Conservation (phyloP, 1,140 invertebrate genomes). For the Zaprionus camerounensis region DNA sequence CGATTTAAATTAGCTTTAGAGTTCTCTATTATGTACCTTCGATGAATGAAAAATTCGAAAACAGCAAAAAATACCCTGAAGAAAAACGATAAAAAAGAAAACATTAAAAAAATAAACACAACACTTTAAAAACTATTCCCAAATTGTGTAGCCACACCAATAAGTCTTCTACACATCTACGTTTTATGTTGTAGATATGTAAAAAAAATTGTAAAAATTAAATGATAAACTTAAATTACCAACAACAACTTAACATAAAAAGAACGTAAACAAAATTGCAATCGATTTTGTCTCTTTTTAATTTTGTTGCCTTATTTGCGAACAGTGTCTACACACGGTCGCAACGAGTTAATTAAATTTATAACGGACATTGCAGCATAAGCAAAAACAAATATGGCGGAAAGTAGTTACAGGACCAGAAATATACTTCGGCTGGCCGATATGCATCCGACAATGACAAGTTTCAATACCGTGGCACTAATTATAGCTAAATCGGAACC, state of each 20-base stretch:
- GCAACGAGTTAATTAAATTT: not conserved
- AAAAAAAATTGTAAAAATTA: slow-evolving; percentile 73
- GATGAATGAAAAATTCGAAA: slow-evolving; percentile 30
- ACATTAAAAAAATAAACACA: slow-evolving; percentile 19
- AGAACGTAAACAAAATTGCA: slow-evolving; percentile 32
- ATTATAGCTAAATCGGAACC: slow-evolving; percentile 70
- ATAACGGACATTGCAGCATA: slow-evolving; percentile 1
- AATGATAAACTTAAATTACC: slow-evolving; percentile 33
- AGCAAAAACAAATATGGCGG: slow-evolving; percentile 8
- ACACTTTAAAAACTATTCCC: slow-evolving; percentile 25
- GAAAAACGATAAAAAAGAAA: slow-evolving; percentile 12
- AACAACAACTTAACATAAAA: slow-evolving; percentile 45
- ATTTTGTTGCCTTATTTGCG: not conserved
- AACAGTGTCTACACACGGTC: slow-evolving; percentile 6
- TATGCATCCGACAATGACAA: slow-evolving; percentile 62
- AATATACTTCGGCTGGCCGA: slow-evolving; percentile 21
- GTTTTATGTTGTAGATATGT: slow-evolving; percentile 81
- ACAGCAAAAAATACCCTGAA: not conserved
- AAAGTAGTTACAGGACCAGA: slow-evolving; percentile 9
- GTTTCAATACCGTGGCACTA: slow-evolving; percentile 49
- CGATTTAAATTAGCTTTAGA: slow-evolving; percentile 42
- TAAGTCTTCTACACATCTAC: slow-evolving; percentile 23
- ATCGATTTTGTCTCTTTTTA: not conserved
- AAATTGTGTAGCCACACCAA: slow-evolving; percentile 39
- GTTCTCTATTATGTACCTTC: slow-evolving; percentile 72